These are phyloP conservation scores for Corapipo altera DNA, from an alignment of 2,113 vertebrate genomes.

Conservation along the genomic window DNA sequence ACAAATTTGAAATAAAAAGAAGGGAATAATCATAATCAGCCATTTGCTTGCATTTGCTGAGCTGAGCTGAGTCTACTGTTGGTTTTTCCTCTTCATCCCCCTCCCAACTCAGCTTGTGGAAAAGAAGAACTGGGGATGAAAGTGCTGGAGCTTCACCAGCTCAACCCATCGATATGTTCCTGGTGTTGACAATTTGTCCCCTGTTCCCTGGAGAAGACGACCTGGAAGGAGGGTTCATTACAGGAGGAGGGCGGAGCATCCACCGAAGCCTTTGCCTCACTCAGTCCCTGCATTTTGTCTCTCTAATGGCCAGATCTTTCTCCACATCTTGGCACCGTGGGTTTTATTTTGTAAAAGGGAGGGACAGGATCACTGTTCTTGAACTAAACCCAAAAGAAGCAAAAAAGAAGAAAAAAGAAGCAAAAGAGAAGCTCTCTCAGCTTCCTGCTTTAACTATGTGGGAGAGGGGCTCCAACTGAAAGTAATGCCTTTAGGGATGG, in stretches of 20 bases:
- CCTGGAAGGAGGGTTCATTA: background rate
- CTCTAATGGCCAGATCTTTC: background rate
- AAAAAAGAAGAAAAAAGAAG: background rate
- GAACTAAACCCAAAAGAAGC: background rate
- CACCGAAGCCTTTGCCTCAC: background rate
- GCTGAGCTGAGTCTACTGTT: background rate
- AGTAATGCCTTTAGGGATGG: background rate
- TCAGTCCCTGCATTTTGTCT: background rate
- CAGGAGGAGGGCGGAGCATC: background rate
- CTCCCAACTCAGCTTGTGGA: background rate
- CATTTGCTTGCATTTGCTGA: background rate
- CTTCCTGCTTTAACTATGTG: background rate
- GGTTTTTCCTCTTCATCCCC: background rate
- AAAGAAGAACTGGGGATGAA: background rate
- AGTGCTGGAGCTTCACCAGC: background rate
- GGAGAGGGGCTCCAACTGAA: background rate
- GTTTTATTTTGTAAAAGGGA: background rate
- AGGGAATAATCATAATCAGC: constrained; percentile 30
- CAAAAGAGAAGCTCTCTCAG: background rate
- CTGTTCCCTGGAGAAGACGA: background rate
- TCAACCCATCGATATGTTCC: background rate
- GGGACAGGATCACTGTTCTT: background rate
- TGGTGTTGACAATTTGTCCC: background rate
- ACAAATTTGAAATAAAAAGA: constrained; percentile 16
- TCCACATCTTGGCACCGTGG: background rate